Evolutionary conservation across 2,797 vertebrate species (phyloP), one percentile per base, ranked within the genome.

Genomic region (Lepus townsendii): DNA sequence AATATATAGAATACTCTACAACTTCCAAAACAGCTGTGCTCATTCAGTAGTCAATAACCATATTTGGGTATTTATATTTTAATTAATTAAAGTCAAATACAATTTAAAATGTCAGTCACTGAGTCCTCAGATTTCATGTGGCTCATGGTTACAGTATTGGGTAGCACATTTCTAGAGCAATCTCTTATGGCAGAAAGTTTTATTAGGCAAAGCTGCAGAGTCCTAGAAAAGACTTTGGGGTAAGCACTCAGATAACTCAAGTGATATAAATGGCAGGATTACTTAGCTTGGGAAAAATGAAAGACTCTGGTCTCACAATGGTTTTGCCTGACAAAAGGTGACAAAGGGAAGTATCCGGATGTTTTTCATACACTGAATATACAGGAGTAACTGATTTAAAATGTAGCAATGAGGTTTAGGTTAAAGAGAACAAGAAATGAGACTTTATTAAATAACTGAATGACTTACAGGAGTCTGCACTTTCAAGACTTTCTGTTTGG

Each of bases 261-360:
- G 77, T 83, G 50, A 94, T 93, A 80, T 86, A 92, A 90, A 63
- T 86, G 24, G 52, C 65, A 95, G 47, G 92, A 94, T 93, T 87
- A 78, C 89, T 96, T 84, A 90, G 38, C 30, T 54, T 84, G 8
- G n/a, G 60, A 68, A 38, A 65, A 83, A 84, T 80, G 73, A 52
- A 88, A 76, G 20, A 69, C 27, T 8, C 14, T 95, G 91, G 10
- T 20, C 62, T 87, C 73, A 20, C 30, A 22, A 77, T 82, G 57
- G 30, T 80, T 47, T 47, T 47, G 42, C 42, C 42, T 9, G 42
- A 47, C 42, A 10, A 47, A 9, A 47, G 42, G 42, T 47, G 42
- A 47, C 42, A 47, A 47, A 47, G 42, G 42, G 42, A 47, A 47
- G 42, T 47, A 47, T 47, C 42, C 1, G 42, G 42, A 47, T 47